Percentiles rank a stretch among this genome's conserved stretches.
These are phyloP conservation scores for Bagarius yarrelli DNA, from an alignment of 2,113 vertebrate genomes.

Conservation along the genomic window DNA sequence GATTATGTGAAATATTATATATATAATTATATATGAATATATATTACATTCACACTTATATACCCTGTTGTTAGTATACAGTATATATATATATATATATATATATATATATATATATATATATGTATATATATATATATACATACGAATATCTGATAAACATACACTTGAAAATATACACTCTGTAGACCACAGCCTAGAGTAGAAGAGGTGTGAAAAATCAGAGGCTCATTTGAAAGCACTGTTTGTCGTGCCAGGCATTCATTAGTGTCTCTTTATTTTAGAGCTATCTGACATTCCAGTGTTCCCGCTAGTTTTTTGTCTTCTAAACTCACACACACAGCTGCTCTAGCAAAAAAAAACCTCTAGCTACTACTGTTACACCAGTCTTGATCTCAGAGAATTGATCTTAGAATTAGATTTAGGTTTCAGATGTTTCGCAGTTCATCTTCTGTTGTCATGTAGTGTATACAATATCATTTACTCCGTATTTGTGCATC, in stretches of 20 bases:
- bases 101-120: too few relatives aligned
- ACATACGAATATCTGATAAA: too few relatives aligned
- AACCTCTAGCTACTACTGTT: neutral
- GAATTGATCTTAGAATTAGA: slow-evolving; percentile 24
- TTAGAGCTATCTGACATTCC: neutral
- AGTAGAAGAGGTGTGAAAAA: too few relatives aligned
- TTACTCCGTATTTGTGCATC: too few relatives aligned
- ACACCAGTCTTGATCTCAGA: slow-evolving; percentile 14
- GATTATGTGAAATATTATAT: too few relatives aligned
- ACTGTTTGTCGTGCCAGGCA: slow-evolving; percentile 15
- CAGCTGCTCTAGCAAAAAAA: neutral
- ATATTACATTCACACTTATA: too few relatives aligned
- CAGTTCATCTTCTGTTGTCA: neutral
- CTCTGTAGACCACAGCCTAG: too few relatives aligned
- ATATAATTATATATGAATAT: too few relatives aligned
- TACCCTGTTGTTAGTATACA: too few relatives aligned
- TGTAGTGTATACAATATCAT: neutral
- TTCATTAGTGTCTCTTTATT: slow-evolving; percentile 33
- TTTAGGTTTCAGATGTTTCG: neutral
- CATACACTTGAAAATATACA: too few relatives aligned
- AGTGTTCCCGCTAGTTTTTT: neutral
- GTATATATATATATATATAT: too few relatives aligned
- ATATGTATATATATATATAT: too few relatives aligned
- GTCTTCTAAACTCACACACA: neutral
- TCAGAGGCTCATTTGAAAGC: slow-evolving; percentile 19